phyloP scores from a whole-genome alignment of 2,797 vertebrate species.

The Arctocebus calabarensis region DNA sequence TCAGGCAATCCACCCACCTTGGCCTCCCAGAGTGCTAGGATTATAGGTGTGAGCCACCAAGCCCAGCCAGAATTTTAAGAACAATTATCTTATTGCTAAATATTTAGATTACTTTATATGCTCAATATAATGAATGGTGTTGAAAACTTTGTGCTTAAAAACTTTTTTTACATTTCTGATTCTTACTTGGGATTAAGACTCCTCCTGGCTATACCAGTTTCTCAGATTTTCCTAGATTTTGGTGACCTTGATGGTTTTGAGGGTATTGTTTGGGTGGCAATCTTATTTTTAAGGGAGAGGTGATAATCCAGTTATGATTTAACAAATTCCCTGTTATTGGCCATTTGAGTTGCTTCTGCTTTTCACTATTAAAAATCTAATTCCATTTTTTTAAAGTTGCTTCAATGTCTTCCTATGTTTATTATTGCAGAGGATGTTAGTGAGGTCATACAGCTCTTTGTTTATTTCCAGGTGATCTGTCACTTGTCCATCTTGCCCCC shows the following conservation, averaged over 20 bases:
- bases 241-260: neutral
- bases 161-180: neutral
- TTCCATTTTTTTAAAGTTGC: neutral
- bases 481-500: neutral
- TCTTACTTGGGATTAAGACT: neutral
- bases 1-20: too few relatives aligned
- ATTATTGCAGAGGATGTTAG: neutral
- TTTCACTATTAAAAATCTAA: slow-evolving; percentile 4
- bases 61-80: neutral
- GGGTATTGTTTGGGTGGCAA: neutral
- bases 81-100: neutral
- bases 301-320: neutral
- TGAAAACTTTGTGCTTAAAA: slow-evolving; percentile 7
- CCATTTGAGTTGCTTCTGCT: neutral
- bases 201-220: neutral
- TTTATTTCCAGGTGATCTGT: neutral
- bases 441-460: neutral
- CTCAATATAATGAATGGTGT: neutral
- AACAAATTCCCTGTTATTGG: neutral
- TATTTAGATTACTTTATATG: neutral
- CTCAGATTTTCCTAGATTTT: neutral
- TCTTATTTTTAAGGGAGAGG: neutral
- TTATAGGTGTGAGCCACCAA: too few relatives aligned
- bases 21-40: too few relatives aligned
- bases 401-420: neutral